Conservation (phyloP, 2,888 invertebrate genomes). For the Coelopa pilipes region DNA sequence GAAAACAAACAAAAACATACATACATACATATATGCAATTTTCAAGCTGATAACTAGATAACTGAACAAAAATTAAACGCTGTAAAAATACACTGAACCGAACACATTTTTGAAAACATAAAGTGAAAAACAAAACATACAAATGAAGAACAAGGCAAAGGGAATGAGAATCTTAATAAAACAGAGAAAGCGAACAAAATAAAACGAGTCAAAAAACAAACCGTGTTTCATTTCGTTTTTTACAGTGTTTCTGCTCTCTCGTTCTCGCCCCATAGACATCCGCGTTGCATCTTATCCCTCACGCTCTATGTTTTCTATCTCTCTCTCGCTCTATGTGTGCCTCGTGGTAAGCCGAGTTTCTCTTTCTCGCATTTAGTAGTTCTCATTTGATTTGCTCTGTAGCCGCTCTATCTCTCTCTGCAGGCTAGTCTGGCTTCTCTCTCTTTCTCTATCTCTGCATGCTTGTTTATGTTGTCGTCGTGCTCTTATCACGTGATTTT, state of each 20-base stretch:
- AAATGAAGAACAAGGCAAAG: conserved; percentile 31
- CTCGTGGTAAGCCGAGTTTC: conserved; percentile 6
- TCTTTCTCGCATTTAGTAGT: conserved; percentile 22
- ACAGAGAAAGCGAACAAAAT: conserved; percentile 46
- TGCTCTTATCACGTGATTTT: background rate
- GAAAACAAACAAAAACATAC: conserved; percentile 36
- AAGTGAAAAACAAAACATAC: conserved; percentile 33
- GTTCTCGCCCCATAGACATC: too few species aligned
- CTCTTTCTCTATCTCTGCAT: conserved; percentile 3
- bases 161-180: conserved; percentile 44
- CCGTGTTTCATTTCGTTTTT: too few species aligned
- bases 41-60: conserved; percentile 32
- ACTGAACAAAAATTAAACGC: conserved; percentile 36
- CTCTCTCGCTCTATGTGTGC: conserved; percentile 37
- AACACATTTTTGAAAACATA: conserved; percentile 26
- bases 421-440: background rate
- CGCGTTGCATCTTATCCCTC: conserved; percentile 34
- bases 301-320: conserved; percentile 32
- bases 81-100: conserved; percentile 33
- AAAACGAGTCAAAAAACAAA: conserved; percentile 40
- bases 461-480: background rate
- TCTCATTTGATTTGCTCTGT: conserved; percentile 5
- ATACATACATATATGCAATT: conserved; percentile 46
- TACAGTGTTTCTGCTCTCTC: too few species aligned
- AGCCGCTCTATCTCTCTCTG: background rate